phyloP scores from a whole-genome alignment of 2,888 invertebrate species.

The Meteorus cinctellus region DNA sequence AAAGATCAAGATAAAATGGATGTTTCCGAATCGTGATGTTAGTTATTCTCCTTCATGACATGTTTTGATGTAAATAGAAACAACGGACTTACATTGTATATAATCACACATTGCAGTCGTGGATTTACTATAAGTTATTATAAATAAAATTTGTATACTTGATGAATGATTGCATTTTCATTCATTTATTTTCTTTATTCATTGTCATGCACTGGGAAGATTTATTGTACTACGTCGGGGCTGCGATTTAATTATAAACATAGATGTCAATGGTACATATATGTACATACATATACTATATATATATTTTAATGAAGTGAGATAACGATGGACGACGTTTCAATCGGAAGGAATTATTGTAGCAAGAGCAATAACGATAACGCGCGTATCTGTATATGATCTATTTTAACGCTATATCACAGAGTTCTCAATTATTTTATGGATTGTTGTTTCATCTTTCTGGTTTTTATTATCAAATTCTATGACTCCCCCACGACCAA shows the following conservation, averaged over 20 bases:
- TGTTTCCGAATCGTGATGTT: slow-evolving; percentile 72
- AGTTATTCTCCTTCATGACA: neutral
- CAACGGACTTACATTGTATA: slow-evolving; percentile 53
- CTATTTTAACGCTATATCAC: slow-evolving; percentile 69
- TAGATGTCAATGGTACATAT: slow-evolving; percentile 38
- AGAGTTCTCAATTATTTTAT: slow-evolving; percentile 64
- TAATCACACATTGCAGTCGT: slow-evolving; percentile 53
- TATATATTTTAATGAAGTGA: slow-evolving; percentile 29
- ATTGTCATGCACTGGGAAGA: neutral
- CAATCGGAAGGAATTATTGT: slow-evolving; percentile 41
- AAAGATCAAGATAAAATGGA: slow-evolving; percentile 89
- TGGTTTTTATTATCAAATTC: slow-evolving; percentile 43
- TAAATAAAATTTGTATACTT: slow-evolving; percentile 15
- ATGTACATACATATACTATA: slow-evolving; percentile 40
- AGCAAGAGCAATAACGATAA: slow-evolving; percentile 63
- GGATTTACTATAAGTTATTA: slow-evolving; percentile 23
- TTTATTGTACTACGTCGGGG: slow-evolving; percentile 49
- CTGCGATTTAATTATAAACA: slow-evolving; percentile 57
- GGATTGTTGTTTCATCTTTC: slow-evolving; percentile 42
- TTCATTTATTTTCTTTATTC: slow-evolving; percentile 59
- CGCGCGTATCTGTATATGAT: slow-evolving; percentile 65
- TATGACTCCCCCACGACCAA: slow-evolving; percentile 38
- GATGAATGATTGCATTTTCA: slow-evolving; percentile 39
- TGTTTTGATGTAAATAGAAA: neutral
- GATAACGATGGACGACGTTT: slow-evolving; percentile 41